These are phyloP conservation scores for Drosophila crucigera DNA, from an alignment of 2,888 invertebrate species.

Conservation along the genomic window DNA sequence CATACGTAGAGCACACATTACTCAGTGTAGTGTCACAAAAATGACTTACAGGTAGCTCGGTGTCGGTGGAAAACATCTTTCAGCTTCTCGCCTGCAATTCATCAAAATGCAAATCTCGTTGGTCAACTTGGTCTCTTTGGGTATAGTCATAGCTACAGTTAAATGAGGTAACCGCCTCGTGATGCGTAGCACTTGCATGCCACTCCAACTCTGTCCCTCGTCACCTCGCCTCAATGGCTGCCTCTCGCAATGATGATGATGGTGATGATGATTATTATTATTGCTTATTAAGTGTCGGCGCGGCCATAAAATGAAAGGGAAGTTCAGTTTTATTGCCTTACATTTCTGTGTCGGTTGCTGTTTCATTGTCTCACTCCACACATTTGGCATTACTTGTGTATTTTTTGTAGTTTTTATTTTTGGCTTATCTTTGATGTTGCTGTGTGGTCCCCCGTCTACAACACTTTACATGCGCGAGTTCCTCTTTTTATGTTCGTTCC, in stretches of 20 bases:
- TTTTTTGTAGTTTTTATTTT: slow-evolving; percentile 15
- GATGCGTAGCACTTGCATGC: slow-evolving; percentile 59
- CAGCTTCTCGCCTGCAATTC: slow-evolving; percentile 73
- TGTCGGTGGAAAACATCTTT: slow-evolving; percentile 53
- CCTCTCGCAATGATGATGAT: slow-evolving; percentile 26
- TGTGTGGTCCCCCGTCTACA: slow-evolving; percentile 65
- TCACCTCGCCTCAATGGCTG: slow-evolving; percentile 12
- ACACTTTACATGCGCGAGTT: slow-evolving; percentile 24
- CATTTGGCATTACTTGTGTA: slow-evolving; percentile 29
- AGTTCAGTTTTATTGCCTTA: slow-evolving; percentile 73
- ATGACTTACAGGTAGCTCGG: slow-evolving; percentile 72
- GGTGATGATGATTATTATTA: slow-evolving; percentile 57
- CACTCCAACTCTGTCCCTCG: neutral
- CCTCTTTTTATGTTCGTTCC: slow-evolving; percentile 6
- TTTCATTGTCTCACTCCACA: slow-evolving; percentile 27
- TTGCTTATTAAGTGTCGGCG: slow-evolving; percentile 82
- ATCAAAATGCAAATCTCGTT: slow-evolving; percentile 83
- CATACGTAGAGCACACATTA: slow-evolving; percentile 19
- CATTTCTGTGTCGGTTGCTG: slow-evolving; percentile 53
- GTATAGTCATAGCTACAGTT: slow-evolving; percentile 10
- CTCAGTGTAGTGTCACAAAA: slow-evolving; percentile 72
- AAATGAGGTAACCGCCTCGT: slow-evolving; percentile 34
- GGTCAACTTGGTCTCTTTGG: slow-evolving; percentile 50
- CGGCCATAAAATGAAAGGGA: slow-evolving; percentile 80
- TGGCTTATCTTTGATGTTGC: slow-evolving; percentile 43